Evolutionary conservation across 2,113 vertebrate species (phyloP).

Genomic region (Lethenteron camtschaticum): DNA sequence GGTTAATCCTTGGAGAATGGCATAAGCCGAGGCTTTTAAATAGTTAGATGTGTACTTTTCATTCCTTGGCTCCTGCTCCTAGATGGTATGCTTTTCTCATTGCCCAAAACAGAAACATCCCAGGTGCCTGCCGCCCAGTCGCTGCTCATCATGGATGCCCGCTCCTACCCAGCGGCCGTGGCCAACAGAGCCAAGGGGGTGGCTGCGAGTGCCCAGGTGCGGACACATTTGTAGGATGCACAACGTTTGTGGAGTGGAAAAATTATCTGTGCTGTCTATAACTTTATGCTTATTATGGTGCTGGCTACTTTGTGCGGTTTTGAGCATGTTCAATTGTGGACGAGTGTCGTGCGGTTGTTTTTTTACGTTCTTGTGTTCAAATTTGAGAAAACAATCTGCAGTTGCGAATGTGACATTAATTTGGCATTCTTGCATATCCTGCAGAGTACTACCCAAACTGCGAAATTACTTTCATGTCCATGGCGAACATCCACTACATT

Average conservation of each 20-base stretch:
- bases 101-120: no score
- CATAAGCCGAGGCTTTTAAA: no score
- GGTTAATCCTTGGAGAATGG: no score
- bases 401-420: neutral
- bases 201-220: constrained; percentile 95
- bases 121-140: constrained; percentile 46
- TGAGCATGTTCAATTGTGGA: no score
- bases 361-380: neutral
- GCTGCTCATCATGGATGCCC: constrained; percentile 79
- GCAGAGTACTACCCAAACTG: constrained; percentile 96
- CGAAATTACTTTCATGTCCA: constrained; percentile 94
- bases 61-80: no score
- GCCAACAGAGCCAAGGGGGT: constrained; percentile 92
- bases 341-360: no score
- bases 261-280: no score
- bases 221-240: constrained; percentile 9
- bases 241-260: no score
- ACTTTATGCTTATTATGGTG: no score
- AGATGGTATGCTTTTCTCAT: no score
- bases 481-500: constrained; percentile 98
- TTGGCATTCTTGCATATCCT: constrained; percentile 7
- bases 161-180: constrained; percentile 83
- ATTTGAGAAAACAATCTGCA: neutral
- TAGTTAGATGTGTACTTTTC: no score
- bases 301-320: no score